Evolutionary conservation across 2,888 invertebrate species (phyloP), one percentile per base, ranked within the genome.

Genomic region (Luperina testacea): DNA sequence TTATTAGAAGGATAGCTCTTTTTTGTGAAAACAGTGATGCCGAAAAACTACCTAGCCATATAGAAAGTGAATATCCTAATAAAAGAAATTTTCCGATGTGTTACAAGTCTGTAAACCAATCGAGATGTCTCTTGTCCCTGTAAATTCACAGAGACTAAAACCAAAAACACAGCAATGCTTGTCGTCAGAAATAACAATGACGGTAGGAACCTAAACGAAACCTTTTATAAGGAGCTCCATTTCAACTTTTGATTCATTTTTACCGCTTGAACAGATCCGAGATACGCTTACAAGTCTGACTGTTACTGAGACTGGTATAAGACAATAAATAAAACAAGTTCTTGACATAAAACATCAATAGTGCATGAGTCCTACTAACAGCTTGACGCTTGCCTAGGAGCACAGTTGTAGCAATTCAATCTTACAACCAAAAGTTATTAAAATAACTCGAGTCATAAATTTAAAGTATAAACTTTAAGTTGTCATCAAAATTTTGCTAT

Each of bases 301-400:
- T 70, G 65, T 72, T 74, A 68, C 38, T 20, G 38, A 48, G 79
- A 59, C 73, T 69, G n/a, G 48, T 63, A 59, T 61, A 61, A 15
- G 32, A 57, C 42, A 75, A 57, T 80, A 76, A 84, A 81, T 84
- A 84, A 65, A 82, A 78, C 76, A 72, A 72, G 74, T 67, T 65
- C 64, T 78, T 74, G 78, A 72, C 78, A 78, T 74, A 61, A 75
- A 65, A 72, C 84, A 84, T 85, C 64, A 84, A 84, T 81, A 84
- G 71, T 74, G 75, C 76, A 84, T 81, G 78, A 78, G 73, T 64
- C 32, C 32, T 32, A 42, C 75, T 75, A 64, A 74, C 78, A 78
- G 72, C 72, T 65, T 67, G 38, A 45, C 24, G 72, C n/a, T 75
- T 64, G n/a, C 3, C 70, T 76, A 72, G 24, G 13, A 63, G 38